Evolutionary conservation across 2,113 vertebrate species (phyloP).

Genomic region (Larimichthys polyactis): DNA sequence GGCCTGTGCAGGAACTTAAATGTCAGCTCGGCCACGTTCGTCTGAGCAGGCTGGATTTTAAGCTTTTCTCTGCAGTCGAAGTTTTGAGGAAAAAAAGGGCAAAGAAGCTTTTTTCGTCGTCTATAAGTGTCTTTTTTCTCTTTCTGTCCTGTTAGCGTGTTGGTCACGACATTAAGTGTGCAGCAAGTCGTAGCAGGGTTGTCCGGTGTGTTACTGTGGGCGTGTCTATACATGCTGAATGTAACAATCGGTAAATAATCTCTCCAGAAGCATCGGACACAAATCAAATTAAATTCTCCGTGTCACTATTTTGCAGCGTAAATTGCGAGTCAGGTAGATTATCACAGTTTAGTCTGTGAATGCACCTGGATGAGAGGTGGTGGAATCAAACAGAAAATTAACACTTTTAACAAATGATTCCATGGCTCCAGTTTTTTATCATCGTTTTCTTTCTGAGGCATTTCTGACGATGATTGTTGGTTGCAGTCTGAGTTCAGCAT

Average conservation of each 20-base stretch:
- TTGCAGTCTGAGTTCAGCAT: neutral
- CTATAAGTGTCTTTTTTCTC: too few relatives aligned
- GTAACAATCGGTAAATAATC: too few relatives aligned
- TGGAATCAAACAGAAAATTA: neutral
- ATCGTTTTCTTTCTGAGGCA: neutral
- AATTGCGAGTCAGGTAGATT: too few relatives aligned
- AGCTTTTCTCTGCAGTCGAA: slow-evolving; percentile 31
- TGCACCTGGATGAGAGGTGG: too few relatives aligned
- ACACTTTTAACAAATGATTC: neutral
- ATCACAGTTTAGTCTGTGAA: too few relatives aligned
- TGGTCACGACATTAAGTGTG: neutral
- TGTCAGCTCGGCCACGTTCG: slow-evolving; percentile 49
- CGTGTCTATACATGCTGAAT: too few relatives aligned
- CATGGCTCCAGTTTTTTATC: neutral
- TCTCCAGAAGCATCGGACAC: too few relatives aligned
- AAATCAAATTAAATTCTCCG: too few relatives aligned
- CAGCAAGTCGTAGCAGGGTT: too few relatives aligned
- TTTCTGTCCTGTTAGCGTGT: neutral
- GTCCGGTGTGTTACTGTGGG: too few relatives aligned
- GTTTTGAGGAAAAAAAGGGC: slow-evolving; percentile 55
- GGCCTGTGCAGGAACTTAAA: slow-evolving; percentile 48
- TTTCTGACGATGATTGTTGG: neutral
- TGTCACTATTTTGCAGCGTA: too few relatives aligned
- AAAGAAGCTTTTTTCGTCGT: slow-evolving; percentile 33
- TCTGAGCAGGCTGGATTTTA: slow-evolving; percentile 46